These are phyloP conservation scores for Vanessa cardui DNA, from an alignment of 2,888 invertebrate genomes.

Conservation along the genomic window DNA sequence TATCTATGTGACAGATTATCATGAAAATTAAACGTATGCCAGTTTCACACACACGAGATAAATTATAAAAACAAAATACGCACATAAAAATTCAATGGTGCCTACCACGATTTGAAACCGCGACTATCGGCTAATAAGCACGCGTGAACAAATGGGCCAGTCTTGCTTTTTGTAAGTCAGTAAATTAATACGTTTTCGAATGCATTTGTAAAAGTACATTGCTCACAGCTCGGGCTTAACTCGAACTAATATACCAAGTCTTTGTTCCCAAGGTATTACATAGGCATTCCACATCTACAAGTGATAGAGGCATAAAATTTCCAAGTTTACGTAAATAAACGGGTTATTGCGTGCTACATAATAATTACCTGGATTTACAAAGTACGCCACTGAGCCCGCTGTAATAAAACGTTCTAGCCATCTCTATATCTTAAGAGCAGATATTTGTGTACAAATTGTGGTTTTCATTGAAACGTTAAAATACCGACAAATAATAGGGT, in stretches of 20 bases:
- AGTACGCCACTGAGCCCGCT: background rate
- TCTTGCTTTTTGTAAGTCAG: too few relatives aligned
- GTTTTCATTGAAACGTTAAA: too few relatives aligned
- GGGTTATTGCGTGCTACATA: constrained; percentile 35
- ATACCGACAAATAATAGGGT: too few relatives aligned
- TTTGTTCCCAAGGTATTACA: constrained; percentile 32
- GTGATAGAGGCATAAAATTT: constrained; percentile 36
- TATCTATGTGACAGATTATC: too few relatives aligned
- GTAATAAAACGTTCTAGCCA: constrained; percentile 1
- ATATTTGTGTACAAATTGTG: background rate
- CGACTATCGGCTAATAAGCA: too few relatives aligned
- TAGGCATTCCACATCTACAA: constrained; percentile 36
- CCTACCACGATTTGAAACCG: too few relatives aligned
- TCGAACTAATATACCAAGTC: constrained; percentile 1
- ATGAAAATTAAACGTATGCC: too few relatives aligned
- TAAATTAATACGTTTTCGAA: too few relatives aligned
- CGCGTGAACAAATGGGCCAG: too few relatives aligned
- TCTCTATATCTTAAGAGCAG: background rate
- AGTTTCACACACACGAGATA: too few relatives aligned
- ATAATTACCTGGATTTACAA: constrained; percentile 25
- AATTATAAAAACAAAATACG: too few relatives aligned
- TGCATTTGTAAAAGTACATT: background rate
- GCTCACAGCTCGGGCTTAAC: background rate
- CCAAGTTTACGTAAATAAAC: constrained; percentile 38
- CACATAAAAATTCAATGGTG: too few relatives aligned